Evolutionary conservation across 2,113 vertebrate species (phyloP).

Genomic region (Psophia crepitans): DNA sequence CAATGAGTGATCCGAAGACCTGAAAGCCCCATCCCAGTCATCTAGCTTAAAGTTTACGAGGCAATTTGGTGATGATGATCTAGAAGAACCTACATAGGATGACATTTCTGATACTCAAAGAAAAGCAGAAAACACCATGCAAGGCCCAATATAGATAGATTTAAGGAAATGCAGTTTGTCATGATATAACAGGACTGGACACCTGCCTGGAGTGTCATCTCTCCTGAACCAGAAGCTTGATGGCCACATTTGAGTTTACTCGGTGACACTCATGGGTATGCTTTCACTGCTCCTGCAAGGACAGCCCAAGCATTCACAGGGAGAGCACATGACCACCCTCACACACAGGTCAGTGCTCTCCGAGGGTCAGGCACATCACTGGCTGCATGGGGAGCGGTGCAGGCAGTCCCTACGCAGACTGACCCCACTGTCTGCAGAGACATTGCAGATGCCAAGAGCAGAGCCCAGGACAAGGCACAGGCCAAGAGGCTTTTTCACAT

Average conservation of each 20-base stretch:
- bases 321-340: not conserved
- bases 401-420: too few species aligned
- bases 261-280: not conserved
- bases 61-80: not conserved
- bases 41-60: not conserved
- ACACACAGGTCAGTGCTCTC: not conserved
- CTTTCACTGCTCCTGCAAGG: not conserved
- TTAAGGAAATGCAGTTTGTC: not conserved
- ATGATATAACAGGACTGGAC: not conserved
- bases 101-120: not conserved
- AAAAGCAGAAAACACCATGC: not conserved
- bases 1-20: not conserved
- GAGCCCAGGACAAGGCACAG: not conserved
- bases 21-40: not conserved
- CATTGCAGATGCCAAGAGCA: not conserved
- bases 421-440: rapidly evolving
- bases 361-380: not conserved
- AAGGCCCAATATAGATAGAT: rapidly evolving
- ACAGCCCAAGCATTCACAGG: not conserved
- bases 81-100: not conserved
- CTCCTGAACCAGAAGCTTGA: not conserved
- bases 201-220: not conserved
- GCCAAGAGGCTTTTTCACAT: not conserved
- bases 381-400: rapidly evolving
- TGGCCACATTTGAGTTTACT: not conserved